A percentile compares a stretch with the other conserved stretches of the same genome.
These are phyloP conservation scores for Rhynchomys soricoides DNA, from an alignment of 2,113 vertebrate genomes.

Conservation along the genomic window DNA sequence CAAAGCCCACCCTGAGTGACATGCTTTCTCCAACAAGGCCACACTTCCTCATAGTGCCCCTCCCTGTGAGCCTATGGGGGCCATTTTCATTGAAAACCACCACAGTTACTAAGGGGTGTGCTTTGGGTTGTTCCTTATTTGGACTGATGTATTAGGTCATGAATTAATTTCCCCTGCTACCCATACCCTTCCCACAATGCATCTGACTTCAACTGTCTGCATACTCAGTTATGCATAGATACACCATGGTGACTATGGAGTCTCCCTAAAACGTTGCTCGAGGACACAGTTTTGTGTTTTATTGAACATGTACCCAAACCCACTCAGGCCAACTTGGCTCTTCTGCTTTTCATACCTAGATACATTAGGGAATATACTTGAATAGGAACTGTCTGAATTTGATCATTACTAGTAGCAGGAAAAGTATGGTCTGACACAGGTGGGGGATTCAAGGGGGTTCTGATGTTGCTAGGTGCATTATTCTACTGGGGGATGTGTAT, in stretches of 20 bases:
- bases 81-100: neutral
- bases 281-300: neutral
- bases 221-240: neutral
- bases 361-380: neutral
- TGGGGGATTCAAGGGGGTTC: neutral
- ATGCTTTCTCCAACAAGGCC: neutral
- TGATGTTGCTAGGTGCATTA: neutral
- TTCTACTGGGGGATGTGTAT: neutral
- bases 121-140: neutral
- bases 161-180: neutral
- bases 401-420: neutral
- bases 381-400: neutral
- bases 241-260: neutral
- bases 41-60: neutral
- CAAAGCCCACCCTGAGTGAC: neutral
- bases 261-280: neutral
- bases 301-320: neutral
- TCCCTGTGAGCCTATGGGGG: neutral
- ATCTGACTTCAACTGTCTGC: neutral
- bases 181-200: neutral
- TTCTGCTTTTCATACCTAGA: neutral
- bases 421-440: neutral
- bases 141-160: neutral
- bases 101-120: neutral
- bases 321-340: neutral